Percentiles rank a stretch among this genome's conserved stretches.
These are phyloP conservation scores for Crocuta crocuta DNA, from an alignment of 2,113 vertebrate species.

Conservation along the genomic window DNA sequence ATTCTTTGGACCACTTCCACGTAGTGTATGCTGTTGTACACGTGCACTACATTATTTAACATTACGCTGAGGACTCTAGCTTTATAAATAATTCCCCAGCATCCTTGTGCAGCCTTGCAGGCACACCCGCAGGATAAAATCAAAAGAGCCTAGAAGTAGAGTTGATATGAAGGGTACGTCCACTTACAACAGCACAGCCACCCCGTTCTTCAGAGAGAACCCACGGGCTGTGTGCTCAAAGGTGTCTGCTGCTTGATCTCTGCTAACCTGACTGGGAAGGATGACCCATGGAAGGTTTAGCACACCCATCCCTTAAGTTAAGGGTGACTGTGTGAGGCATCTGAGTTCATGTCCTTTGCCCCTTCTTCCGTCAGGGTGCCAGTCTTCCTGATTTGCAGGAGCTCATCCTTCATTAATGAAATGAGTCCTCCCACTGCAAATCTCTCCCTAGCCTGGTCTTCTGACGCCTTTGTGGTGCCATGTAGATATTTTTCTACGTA, in stretches of 20 bases:
- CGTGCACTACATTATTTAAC: background rate
- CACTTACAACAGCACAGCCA: background rate
- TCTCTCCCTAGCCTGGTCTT: background rate
- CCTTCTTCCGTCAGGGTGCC: background rate
- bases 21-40: background rate
- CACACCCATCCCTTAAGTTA: background rate
- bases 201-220: background rate
- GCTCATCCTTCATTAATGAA: background rate
- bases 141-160: background rate
- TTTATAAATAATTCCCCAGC: background rate
- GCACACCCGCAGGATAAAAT: background rate
- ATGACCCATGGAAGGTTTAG: background rate
- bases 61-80: background rate
- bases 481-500: background rate
- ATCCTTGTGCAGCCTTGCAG: background rate
- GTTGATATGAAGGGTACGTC: background rate
- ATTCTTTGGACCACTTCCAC: background rate
- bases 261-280: background rate
- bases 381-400: background rate
- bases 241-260: background rate
- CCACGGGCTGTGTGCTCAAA: fast-evolving
- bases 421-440: background rate
- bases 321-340: fast-evolving
- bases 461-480: background rate
- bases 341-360: background rate